Percentiles rank a stretch among this genome's conserved stretches.
Evolutionary conservation across 2,888 invertebrate genomes (phyloP).

Genomic region (Drosophila nr. perissopoda): DNA sequence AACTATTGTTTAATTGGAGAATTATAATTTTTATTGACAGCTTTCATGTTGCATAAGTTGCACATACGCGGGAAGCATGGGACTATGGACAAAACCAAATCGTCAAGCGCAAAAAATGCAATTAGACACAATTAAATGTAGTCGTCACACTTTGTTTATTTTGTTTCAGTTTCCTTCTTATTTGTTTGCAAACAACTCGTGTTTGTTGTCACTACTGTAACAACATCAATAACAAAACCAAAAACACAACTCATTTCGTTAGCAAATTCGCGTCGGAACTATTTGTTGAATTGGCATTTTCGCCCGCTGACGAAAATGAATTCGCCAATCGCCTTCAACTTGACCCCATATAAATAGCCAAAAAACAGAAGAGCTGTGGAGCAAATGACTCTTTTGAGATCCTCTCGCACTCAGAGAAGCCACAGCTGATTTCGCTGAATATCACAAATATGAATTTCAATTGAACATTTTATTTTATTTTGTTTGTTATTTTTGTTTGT

Average conservation of each 20-base stretch:
- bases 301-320: slow-evolving; percentile 24
- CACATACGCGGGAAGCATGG: slow-evolving; percentile 18
- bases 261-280: slow-evolving; percentile 65
- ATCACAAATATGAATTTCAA: slow-evolving; percentile 43
- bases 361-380: neutral
- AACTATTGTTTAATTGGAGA: slow-evolving; percentile 27
- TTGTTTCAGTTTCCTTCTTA: neutral
- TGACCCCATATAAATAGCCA: slow-evolving; percentile 74
- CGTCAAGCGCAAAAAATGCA: neutral
- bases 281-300: slow-evolving; percentile 52
- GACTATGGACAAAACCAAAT: neutral
- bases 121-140: slow-evolving; percentile 10
- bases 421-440: slow-evolving; percentile 56
- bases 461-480: slow-evolving; percentile 11
- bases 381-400: neutral
- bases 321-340: slow-evolving; percentile 72
- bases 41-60: slow-evolving; percentile 31
- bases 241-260: slow-evolving; percentile 53
- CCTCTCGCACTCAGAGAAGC: slow-evolving; percentile 7
- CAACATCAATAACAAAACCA: slow-evolving; percentile 38
- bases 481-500: neutral
- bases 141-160: slow-evolving; percentile 6
- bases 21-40: neutral
- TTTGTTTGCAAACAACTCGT: slow-evolving; percentile 45
- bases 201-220: slow-evolving; percentile 10